Evolutionary conservation across 2,113 vertebrate species (phyloP).

Genomic region (Strix uralensis): DNA sequence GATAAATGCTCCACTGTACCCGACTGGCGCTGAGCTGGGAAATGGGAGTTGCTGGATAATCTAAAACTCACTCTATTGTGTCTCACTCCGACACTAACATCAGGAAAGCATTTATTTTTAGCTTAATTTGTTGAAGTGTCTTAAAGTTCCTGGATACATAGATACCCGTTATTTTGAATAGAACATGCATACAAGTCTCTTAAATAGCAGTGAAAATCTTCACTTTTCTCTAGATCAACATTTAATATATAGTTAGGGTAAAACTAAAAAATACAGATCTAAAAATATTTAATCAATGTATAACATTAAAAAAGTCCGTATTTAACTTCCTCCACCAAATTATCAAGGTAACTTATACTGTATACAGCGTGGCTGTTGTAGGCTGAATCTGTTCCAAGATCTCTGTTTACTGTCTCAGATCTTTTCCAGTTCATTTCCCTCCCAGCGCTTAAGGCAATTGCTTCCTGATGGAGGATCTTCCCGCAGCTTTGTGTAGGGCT

Average conservation of each 20-base stretch:
- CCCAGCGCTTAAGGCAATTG: background rate
- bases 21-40: slow-evolving; percentile 1
- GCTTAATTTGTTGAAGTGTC: background rate
- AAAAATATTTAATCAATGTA: background rate
- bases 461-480: background rate
- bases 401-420: background rate
- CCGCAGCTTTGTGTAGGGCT: background rate
- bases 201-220: background rate
- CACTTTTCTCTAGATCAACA: background rate
- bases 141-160: background rate
- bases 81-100: background rate
- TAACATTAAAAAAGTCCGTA: background rate
- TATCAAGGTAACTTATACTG: background rate
- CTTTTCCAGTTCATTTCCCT: background rate
- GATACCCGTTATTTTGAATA: background rate
- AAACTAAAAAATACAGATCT: background rate
- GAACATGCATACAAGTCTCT: background rate
- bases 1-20: background rate
- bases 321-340: background rate
- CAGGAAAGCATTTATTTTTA: slow-evolving; percentile 14
- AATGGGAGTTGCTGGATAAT: slow-evolving; percentile 42
- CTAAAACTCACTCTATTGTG: background rate
- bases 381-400: background rate
- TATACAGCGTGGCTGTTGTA: background rate
- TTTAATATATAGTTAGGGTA: background rate